These are phyloP conservation scores for Argyresthia goedartella DNA, from an alignment of 2,888 invertebrate species.

Conservation along the genomic window DNA sequence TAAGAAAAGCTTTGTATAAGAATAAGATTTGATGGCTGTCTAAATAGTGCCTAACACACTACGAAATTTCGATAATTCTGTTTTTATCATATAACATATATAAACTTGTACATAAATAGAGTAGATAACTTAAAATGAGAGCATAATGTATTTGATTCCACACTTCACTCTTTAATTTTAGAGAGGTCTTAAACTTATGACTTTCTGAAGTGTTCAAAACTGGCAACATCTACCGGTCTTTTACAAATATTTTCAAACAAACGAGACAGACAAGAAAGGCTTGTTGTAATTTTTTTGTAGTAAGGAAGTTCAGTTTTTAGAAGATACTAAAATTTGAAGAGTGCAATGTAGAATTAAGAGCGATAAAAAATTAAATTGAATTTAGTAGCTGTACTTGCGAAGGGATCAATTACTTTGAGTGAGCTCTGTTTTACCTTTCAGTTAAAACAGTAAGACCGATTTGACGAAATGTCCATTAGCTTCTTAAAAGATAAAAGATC, in stretches of 20 bases:
- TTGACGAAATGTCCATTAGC: conserved; percentile 1
- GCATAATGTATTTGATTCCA: neutral
- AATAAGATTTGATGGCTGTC: conserved; percentile 70
- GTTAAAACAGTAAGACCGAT: neutral
- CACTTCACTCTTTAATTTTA: conserved; percentile 45
- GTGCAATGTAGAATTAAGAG: conserved; percentile 10
- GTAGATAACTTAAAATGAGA: neutral
- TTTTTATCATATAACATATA: conserved; percentile 27
- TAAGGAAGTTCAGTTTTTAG: too few species aligned
- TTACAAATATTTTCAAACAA: too few species aligned
- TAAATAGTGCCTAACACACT: conserved; percentile 71
- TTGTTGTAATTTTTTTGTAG: too few species aligned
- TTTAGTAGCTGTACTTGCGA: conserved; percentile 44
- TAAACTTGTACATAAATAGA: neutral
- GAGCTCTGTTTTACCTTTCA: neutral
- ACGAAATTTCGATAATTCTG: conserved; percentile 67
- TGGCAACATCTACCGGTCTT: too few species aligned
- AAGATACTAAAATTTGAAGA: conserved; percentile 39
- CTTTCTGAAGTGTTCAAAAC: too few species aligned
- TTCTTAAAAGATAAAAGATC: neutral
- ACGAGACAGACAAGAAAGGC: too few species aligned
- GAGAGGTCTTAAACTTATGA: conserved; percentile 22
- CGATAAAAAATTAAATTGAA: conserved; percentile 23
- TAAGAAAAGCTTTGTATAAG: conserved; percentile 65
- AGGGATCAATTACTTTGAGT: conserved; percentile 60